phyloP scores from a whole-genome alignment of 2,113 vertebrate genomes.

The Antechinus flavipes region DNA sequence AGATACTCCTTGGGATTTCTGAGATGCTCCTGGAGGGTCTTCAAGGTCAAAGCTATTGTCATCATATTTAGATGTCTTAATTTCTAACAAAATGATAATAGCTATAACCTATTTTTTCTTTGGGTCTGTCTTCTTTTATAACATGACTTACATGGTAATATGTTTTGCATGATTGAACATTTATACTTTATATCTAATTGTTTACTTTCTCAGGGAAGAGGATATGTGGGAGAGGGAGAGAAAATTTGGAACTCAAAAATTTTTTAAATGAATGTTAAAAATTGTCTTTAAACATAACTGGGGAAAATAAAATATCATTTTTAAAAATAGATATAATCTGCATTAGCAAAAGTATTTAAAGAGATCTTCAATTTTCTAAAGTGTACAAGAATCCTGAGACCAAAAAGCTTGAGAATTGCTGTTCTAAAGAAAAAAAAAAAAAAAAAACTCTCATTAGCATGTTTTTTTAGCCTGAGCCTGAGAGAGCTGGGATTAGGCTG shows the following conservation, averaged over 20 bases:
- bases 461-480: neutral
- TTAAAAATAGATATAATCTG: neutral
- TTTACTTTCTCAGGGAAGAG: neutral
- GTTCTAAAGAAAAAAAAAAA: neutral
- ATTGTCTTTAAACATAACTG: neutral
- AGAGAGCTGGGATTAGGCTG: neutral
- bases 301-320: neutral
- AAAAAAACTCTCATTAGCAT: neutral
- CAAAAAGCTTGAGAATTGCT: neutral
- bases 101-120: neutral
- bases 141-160: neutral
- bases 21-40: neutral
- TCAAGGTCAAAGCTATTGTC: neutral
- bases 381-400: neutral
- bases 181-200: neutral
- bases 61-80: neutral
- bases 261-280: neutral
- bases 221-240: neutral
- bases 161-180: neutral
- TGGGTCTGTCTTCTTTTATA: neutral
- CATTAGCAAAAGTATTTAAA: neutral
- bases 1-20: neutral
- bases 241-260: neutral
- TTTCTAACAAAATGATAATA: neutral
- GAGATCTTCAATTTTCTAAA: neutral